These are phyloP conservation scores for Matsumurasca onukii DNA, from an alignment of 1,140 invertebrate species.

Conservation along the genomic window DNA sequence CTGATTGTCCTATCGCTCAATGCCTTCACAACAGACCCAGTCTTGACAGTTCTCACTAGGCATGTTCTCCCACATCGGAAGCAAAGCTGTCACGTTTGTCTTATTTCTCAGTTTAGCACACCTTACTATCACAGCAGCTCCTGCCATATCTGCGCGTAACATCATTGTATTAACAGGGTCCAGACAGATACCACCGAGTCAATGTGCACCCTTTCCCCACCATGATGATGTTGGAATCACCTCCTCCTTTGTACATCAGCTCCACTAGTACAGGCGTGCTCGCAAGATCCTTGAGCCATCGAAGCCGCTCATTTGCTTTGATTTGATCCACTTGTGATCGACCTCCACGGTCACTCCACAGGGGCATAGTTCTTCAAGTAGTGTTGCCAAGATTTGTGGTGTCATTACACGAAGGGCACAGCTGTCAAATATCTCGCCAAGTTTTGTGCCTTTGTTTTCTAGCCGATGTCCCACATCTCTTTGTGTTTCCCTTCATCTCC, in stretches of 20 bases:
- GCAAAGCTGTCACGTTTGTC: conserved; percentile 68
- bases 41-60: conserved; percentile 79
- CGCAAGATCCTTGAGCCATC: conserved; percentile 54
- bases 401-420: conserved; percentile 82
- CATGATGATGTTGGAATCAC: conserved; percentile 44
- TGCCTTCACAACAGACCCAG: conserved; percentile 79
- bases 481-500: conserved; percentile 37
- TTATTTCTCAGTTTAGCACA: conserved; percentile 68
- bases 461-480: conserved; percentile 67
- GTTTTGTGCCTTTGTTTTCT: conserved; percentile 80
- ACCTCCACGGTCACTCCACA: conserved; percentile 45
- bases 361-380: conserved; percentile 37
- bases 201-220: conserved; percentile 42
- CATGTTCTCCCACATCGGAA: conserved; percentile 88
- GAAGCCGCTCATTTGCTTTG: conserved; percentile 57
- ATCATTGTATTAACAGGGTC: neutral
- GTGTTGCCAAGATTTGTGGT: conserved; percentile 74
- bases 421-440: conserved; percentile 74
- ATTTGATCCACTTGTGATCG: conserved; percentile 54
- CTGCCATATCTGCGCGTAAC: conserved; percentile 76
- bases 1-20: conserved; percentile 84
- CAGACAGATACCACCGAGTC: neutral
- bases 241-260: conserved; percentile 47
- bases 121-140: conserved; percentile 75
- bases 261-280: conserved; percentile 57